Evolutionary conservation across 1,140 invertebrate genomes (phyloP), one percentile per base, ranked within the genome.

Genomic region (Amyelois transitella): DNA sequence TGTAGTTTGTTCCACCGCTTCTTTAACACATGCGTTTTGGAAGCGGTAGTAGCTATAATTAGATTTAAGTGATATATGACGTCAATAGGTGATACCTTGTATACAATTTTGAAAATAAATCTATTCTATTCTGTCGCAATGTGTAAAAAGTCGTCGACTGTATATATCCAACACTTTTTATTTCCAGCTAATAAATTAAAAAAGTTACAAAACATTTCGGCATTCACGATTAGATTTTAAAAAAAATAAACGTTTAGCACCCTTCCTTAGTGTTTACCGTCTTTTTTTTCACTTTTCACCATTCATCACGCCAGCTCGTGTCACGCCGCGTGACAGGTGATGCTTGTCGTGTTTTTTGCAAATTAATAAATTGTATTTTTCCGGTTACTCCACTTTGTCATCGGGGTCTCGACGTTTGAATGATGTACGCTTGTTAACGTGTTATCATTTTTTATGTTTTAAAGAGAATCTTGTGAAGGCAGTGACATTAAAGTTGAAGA

Each of bases 211-310:
- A 14, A 48, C 12, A 19, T 12, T 58, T 60, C 48, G 49, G 28
- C 55, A 52, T 55, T 73, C 65, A 62, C 62, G 72, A 72, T 60
- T 53, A 66, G 58, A n/a, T n/a, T n/a, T 66, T 69, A 69, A 77
- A 76, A 74, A 67, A 67, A 67, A 65, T 65, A 64, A 75, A 62
- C 72, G 58, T 59, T 62, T 71, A 62, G 47, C 57, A 38, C 57
- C 65, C 66, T 69, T 64, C 64, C 70, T 58, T 64, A 63, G 57
- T 58, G 58, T 58, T 62, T 75, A 72, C 68, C 63, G 67, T 73
- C 62, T 70, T 78, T 78, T 78, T 78, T 81, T 81, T 81, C 78
- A 81, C 78, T 78, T 75, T 74, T 55, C 71, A 72, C 74, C 70
- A 78, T 81, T 78, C 72, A 73, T 81, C 78, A 81, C 76, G 78